These are phyloP conservation scores for Tachysurus fulvidraco DNA, from an alignment of 2,113 vertebrate genomes.

Conservation along the genomic window DNA sequence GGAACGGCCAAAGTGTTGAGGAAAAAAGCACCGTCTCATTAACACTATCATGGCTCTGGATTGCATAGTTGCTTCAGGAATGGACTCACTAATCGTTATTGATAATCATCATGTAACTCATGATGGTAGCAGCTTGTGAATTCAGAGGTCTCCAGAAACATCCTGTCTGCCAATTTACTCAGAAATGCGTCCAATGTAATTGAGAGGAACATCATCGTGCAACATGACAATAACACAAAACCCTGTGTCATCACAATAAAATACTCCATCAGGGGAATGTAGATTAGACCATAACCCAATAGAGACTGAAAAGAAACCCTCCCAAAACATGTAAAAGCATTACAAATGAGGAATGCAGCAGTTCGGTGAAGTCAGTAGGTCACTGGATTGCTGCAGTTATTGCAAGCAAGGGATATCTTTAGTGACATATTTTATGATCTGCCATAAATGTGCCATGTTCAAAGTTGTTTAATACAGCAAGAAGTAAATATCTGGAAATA, in stretches of 20 bases:
- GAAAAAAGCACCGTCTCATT: neutral
- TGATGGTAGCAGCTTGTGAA: neutral
- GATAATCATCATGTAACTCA: neutral
- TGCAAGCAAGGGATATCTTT: neutral
- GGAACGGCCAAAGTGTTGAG: neutral
- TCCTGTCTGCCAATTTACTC: neutral
- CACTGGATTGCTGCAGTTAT: neutral
- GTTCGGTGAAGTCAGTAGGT: neutral
- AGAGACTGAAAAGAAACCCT: neutral
- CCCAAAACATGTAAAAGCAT: neutral
- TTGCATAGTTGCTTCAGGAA: neutral
- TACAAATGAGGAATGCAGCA: neutral
- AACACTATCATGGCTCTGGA: neutral
- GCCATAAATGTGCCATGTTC: neutral
- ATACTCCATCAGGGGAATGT: neutral
- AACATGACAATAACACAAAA: neutral
- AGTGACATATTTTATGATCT: neutral
- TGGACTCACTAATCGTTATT: neutral
- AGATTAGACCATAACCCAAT: neutral
- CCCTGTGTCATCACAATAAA: neutral
- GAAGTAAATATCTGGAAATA: neutral
- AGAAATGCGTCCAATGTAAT: neutral
- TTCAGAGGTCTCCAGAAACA: neutral
- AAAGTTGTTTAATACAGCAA: neutral
- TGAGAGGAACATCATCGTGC: neutral